phyloP scores from a whole-genome alignment of 2,888 invertebrate genomes.

The Nomada goodeniana region DNA sequence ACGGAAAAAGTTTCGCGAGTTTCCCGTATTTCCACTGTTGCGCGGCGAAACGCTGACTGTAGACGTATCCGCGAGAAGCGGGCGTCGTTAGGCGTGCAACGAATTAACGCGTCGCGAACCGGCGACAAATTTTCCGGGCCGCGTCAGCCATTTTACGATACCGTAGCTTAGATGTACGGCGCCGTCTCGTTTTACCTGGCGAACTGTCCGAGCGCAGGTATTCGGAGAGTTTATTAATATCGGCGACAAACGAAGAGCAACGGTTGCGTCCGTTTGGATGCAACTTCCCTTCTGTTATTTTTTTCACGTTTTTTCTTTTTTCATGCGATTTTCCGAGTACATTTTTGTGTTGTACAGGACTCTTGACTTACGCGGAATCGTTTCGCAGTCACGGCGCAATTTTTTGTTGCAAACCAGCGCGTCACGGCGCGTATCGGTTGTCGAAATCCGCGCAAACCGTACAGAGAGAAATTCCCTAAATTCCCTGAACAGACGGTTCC shows the following conservation, averaged over 20 bases:
- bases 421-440: background rate
- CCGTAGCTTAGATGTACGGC: background rate
- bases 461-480: background rate
- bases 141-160: constrained; percentile 23
- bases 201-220: background rate
- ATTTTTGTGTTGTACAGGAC: background rate
- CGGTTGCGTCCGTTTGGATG: too few species aligned
- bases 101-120: constrained; percentile 44
- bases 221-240: background rate
- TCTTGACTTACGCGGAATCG: background rate
- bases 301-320: background rate
- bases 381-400: background rate
- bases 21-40: constrained; percentile 2
- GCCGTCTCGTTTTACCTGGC: background rate
- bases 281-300: background rate
- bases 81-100: constrained; percentile 45
- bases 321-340: too few species aligned
- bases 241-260: background rate
- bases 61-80: constrained; percentile 17
- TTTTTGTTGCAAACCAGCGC: constrained; percentile 2
- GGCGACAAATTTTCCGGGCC: constrained; percentile 23
- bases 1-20: constrained; percentile 13
- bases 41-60: constrained; percentile 35
- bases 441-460: background rate
- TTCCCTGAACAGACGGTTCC: background rate